phyloP scores from a whole-genome alignment of 1,140 invertebrate species.

The Ceratina calcarata region DNA sequence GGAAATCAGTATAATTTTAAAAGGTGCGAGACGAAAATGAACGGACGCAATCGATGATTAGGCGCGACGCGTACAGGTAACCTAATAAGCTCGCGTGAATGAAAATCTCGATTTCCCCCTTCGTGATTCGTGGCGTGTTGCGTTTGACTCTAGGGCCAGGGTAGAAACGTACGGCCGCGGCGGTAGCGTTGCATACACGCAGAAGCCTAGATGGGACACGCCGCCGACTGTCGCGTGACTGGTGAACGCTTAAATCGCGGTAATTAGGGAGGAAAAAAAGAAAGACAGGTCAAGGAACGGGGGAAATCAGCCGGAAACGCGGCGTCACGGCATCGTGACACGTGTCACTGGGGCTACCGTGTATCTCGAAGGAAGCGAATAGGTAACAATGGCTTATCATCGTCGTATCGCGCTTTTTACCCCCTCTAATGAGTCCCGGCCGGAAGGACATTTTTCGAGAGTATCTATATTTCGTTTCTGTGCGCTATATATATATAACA shows the following conservation, averaged over 20 bases:
- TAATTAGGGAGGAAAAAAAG: slow-evolving; percentile 52
- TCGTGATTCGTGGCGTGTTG: slow-evolving; percentile 33
- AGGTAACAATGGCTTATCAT: slow-evolving; percentile 18
- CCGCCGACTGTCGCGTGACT: slow-evolving; percentile 50
- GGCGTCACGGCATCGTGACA: slow-evolving; percentile 58
- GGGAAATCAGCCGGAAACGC: slow-evolving; percentile 55
- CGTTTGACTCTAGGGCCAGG: not conserved
- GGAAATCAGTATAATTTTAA: no score
- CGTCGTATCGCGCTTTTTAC: not conserved
- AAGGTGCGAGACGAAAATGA: not conserved
- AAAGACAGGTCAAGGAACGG: slow-evolving; percentile 29
- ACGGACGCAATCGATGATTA: slow-evolving; percentile 35
- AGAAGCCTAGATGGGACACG: slow-evolving; percentile 19
- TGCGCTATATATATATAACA: no score
- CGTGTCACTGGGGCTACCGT: slow-evolving; percentile 51
- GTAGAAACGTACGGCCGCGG: not conserved
- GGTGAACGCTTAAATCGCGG: slow-evolving; percentile 54
- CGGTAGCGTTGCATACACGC: slow-evolving; percentile 5
- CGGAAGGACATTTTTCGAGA: slow-evolving; percentile 18
- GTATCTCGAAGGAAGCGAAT: slow-evolving; percentile 25
- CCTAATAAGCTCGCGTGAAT: slow-evolving; percentile 51
- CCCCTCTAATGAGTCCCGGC: not conserved
- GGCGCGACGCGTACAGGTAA: slow-evolving; percentile 31
- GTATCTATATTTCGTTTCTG: no score
- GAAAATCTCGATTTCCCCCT: slow-evolving; percentile 34